Base-by-base conservation (phyloP, 2,113 vertebrate genomes). In the Shinisaurus crocodilurus region DNA sequence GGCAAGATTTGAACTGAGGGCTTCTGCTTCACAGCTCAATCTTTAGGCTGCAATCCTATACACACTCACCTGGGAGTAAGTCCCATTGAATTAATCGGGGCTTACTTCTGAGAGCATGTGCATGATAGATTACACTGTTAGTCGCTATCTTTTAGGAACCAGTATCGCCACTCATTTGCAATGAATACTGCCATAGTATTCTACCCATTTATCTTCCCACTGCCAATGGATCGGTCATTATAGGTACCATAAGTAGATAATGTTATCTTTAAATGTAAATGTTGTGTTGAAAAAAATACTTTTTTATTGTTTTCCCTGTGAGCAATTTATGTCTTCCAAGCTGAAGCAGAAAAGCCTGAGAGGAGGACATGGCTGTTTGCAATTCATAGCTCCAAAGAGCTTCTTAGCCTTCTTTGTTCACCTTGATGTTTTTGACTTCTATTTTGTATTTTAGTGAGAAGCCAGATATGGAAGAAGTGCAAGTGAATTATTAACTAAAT, bases 381-480 rank as follows among this genome's bases (percentile, higher is more conserved):
- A 72, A 75, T 75, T 84, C 12, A 10, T 87, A 60, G 2, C 43
- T 86, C 48, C 70, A 57, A 69, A 86, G 82, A 90, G 34, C 37
- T 87, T 27, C 48, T 85, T 89, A 70, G n/a, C 15, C 72, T 87
- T 29, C 20, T 92, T 86, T 90, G 1, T 63, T 90, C 34, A 90
- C 5, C 82, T 93, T 90, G 34, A 48, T 43, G 27, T 32, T 87
- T 92, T 85, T 88, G 1, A 3, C 32, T 93, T 89, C 84, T 32
- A 1, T 87, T 94, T 89, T 90, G 80, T 27, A 5, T 89, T 93
- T 88, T 90, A 88, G 23, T 85, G 65, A 87, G 65, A 37, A 86
- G 37, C 77, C 63, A 13, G 40, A 8, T n/a, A 1, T 18, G 45
- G 2, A 76, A 6, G 32, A 18, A 82, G 8, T 72, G 75, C n/a